Conservation (phyloP, 1,140 invertebrate genomes). For the Maconellicoccus hirsutus region DNA sequence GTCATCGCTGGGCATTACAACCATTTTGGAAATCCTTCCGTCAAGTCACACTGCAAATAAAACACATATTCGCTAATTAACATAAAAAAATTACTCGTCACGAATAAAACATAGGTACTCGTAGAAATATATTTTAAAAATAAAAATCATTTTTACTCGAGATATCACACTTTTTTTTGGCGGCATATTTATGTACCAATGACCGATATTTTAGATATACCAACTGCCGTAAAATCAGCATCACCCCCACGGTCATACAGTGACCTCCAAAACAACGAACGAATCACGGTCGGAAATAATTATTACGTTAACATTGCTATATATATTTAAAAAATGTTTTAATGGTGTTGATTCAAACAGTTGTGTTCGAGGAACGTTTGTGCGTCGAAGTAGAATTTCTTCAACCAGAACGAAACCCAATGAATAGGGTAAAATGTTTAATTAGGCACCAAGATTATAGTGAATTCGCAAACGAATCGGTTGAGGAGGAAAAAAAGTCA, state of each 20-base stretch:
- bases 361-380: neutral
- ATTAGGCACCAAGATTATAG: too few species aligned
- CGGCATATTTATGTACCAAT: too few species aligned
- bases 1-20: conserved; percentile 18
- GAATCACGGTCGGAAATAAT: conserved; percentile 16
- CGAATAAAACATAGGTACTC: too few species aligned
- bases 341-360: neutral
- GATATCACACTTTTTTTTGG: too few species aligned
- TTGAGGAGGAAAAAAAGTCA: too few species aligned
- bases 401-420: neutral
- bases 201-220: neutral
- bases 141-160: too few species aligned
- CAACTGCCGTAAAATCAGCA: neutral
- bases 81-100: too few species aligned
- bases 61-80: too few species aligned
- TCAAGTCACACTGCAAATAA: neutral
- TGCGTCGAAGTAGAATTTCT: neutral
- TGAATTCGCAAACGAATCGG: too few species aligned
- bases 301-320: conserved; percentile 16
- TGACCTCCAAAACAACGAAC: neutral
- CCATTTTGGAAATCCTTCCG: conserved; percentile 19
- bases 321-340: neutral
- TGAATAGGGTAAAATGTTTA: too few species aligned
- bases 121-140: too few species aligned
- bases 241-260: conserved; percentile 8